Percentiles rank a stretch among this genome's conserved stretches.
Conservation (phyloP, 2,888 invertebrate genomes). For the Troglohyphantes excavatus region DNA sequence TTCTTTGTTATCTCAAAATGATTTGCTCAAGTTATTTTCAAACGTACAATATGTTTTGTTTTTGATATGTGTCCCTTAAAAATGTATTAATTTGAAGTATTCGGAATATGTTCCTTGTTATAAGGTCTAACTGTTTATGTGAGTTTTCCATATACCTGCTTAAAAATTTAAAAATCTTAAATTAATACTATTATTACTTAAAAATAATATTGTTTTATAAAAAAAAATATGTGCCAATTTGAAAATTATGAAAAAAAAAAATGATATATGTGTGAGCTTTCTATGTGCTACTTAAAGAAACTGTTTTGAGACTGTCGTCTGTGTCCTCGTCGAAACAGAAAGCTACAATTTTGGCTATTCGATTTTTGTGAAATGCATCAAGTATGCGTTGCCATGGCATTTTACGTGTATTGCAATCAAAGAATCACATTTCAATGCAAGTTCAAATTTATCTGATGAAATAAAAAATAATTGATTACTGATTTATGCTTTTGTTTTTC, state of each 20-base stretch:
- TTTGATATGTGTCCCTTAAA: not conserved
- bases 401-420: not conserved
- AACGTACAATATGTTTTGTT: not conserved
- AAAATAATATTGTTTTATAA: not conserved
- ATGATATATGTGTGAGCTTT: not conserved
- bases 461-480: conserved; percentile 2
- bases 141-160: too few species aligned
- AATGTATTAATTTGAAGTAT: conserved; percentile 1
- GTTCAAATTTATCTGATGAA: not conserved
- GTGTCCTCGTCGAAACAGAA: too few species aligned
- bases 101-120: not conserved
- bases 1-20: not conserved
- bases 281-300: not conserved
- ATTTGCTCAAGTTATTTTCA: not conserved
- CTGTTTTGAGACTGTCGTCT: not conserved
- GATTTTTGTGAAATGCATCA: not conserved
- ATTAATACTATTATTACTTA: too few species aligned
- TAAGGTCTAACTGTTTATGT: too few species aligned
- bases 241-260: too few species aligned
- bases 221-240: not conserved
- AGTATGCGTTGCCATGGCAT: not conserved
- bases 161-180: too few species aligned
- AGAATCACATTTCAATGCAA: not conserved
- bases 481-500: not conserved
- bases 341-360: not conserved